Base-by-base conservation (phyloP, 2,113 vertebrate species). In the Electrona antarctica region DNA sequence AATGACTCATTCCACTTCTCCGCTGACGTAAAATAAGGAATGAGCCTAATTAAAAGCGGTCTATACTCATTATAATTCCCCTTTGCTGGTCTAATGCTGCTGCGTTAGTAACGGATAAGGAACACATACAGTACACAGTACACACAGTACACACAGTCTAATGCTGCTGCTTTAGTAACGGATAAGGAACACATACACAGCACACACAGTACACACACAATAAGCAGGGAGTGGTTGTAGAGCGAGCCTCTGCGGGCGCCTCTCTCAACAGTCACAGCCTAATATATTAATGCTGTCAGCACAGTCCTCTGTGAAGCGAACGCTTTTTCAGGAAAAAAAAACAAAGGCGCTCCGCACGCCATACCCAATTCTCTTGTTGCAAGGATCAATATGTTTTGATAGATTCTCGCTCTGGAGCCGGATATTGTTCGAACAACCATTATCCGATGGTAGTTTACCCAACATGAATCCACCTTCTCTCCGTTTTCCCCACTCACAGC, bases 351-450 rank as follows among this genome's bases (percentile, higher is more conserved):
- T 85, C 87, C 78, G 74, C 86, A 86, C 84, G 87, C 87, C 91
- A 87, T 87, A 87, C 81, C 90, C 92, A 92, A 93, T 93, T 91
- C 92, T 90, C 90, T 77, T 90, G 90, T 91, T 92, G 85, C 78
- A 82, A 41, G 86, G 92, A 94, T 94, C 92, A 92, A 93, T 94
- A 93, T 92, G 91, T 92, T 93, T 91, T 93, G 93, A 94, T 92
- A 93, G 91, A 94, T 93, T 92, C 91, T 90, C 85, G 82, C 85
- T 88, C 85, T 87, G 70, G 88, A 86, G 90, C 89, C 89, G 90
- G 92, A 93, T 92, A 92, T 93, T 92, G 91, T 93, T 88, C 85
- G 85, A 91, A 90, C 90, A 90, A 88, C 91, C 91, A 93, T 93
- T 92, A 92, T 90, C 87, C 87, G 69, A 92, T 81, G 91, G 88